A percentile compares a stretch with the other conserved stretches of the same genome.
Conservation (phyloP, 2,888 invertebrate genomes). For the Torymus tubicola region DNA sequence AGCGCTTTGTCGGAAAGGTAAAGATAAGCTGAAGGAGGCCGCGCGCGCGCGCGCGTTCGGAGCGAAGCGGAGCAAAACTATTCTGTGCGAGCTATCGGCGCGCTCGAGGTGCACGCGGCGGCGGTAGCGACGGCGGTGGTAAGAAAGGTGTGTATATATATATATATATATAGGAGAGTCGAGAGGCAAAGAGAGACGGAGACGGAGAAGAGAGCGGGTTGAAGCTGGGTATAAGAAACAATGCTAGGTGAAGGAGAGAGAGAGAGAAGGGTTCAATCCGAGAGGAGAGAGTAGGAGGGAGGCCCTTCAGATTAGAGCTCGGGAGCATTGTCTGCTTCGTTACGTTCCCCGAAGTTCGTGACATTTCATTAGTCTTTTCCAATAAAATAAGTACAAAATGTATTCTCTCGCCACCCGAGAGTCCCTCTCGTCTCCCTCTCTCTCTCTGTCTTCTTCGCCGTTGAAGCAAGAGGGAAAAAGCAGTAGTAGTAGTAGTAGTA, state of each 20-base stretch:
- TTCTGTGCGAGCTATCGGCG: slow-evolving; percentile 53
- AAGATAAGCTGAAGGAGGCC: slow-evolving; percentile 50
- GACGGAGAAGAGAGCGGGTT: neutral
- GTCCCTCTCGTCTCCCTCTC: neutral
- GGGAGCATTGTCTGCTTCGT: slow-evolving; percentile 65
- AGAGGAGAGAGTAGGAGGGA: slow-evolving; percentile 16
- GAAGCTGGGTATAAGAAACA: slow-evolving; percentile 60
- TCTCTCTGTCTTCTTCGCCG: too few species aligned
- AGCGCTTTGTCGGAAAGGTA: slow-evolving; percentile 21
- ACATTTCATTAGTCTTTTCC: slow-evolving; percentile 59
- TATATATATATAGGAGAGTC: too few species aligned
- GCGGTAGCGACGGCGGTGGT: neutral
- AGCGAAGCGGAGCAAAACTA: slow-evolving; percentile 54
- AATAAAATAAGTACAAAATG: slow-evolving; percentile 58
- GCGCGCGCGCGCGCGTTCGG: neutral
- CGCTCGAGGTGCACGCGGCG: too few species aligned
- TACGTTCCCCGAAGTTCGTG: slow-evolving; percentile 54
- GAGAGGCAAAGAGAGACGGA: slow-evolving; percentile 7
- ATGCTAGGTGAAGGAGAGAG: slow-evolving; percentile 57
- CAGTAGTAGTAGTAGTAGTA: neutral
- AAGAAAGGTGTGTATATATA: slow-evolving; percentile 5
- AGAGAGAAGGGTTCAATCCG: slow-evolving; percentile 68
- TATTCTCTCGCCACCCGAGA: slow-evolving; percentile 36
- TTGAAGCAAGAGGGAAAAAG: neutral
- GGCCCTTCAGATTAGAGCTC: slow-evolving; percentile 71